Conservation (phyloP, 2,797 vertebrate genomes). For the Xiphorhynchus erythropygius region DNA sequence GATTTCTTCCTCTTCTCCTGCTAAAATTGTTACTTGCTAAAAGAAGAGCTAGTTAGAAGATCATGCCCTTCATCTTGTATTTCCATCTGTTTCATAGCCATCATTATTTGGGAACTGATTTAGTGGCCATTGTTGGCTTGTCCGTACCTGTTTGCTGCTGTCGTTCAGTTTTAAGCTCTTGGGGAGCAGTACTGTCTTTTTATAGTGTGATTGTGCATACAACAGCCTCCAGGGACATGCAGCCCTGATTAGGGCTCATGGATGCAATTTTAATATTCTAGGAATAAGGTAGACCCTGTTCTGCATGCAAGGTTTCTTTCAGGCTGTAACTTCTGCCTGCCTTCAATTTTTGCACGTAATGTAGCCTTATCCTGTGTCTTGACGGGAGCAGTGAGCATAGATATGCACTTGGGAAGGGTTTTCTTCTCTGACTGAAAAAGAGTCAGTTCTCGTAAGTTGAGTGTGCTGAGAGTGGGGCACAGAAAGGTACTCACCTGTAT, state of each 20-base stretch:
- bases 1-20: neutral
- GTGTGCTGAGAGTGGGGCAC: accelerated
- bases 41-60: neutral
- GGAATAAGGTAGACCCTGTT: neutral
- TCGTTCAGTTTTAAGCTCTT: neutral
- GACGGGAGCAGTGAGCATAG: neutral
- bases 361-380: neutral
- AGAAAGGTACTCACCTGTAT: neutral
- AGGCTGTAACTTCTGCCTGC: neutral
- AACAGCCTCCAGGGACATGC: neutral
- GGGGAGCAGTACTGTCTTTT: neutral
- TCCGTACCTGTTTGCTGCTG: neutral
- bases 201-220: neutral
- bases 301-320: neutral
- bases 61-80: neutral
- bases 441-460: neutral
- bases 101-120: neutral
- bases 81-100: neutral
- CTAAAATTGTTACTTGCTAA: neutral
- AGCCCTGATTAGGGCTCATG: neutral
- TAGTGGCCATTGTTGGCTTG: neutral
- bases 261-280: neutral
- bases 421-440: neutral
- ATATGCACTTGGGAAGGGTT: neutral
- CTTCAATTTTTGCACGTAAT: accelerated